phyloP scores from a whole-genome alignment of 1,140 invertebrate genomes.

The Cydia amplana region DNA sequence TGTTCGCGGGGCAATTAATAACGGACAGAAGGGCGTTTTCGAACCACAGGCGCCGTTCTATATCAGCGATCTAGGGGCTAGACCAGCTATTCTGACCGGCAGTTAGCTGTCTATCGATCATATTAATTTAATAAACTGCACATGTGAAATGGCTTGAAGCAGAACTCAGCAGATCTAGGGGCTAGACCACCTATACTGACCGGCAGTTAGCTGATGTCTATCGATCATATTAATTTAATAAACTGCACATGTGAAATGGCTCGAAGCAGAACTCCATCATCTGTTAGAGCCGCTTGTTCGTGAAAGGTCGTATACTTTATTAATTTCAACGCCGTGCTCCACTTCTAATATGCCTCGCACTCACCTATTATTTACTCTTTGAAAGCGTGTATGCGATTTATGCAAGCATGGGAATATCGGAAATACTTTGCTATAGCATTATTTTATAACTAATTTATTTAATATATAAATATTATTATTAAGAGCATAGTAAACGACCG shows the following conservation, averaged over 20 bases:
- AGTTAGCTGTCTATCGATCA: constrained; percentile 58
- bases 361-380: constrained; percentile 16
- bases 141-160: constrained; percentile 41
- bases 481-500: too few relatives aligned
- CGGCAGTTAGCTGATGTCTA: constrained; percentile 48
- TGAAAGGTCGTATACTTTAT: constrained; percentile 32
- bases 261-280: constrained; percentile 30
- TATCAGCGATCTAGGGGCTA: constrained; percentile 64
- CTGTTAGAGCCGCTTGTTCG: constrained; percentile 30
- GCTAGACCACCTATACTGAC: constrained; percentile 42
- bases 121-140: constrained; percentile 55
- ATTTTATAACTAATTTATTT: background rate
- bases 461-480: too few relatives aligned
- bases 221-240: constrained; percentile 60
- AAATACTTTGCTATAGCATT: background rate
- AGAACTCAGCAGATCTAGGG: constrained; percentile 64
- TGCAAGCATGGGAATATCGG: background rate
- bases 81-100: constrained; percentile 39
- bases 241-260: constrained; percentile 48
- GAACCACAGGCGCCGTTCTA: constrained; percentile 65
- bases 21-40: constrained; percentile 70
- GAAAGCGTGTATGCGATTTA: background rate
- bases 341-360: constrained; percentile 13
- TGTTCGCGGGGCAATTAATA: constrained; percentile 78
- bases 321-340: constrained; percentile 26